Conservation (phyloP, 35 echinoderm and acorn worm species). For the Ophioderma brevispina region DNA sequence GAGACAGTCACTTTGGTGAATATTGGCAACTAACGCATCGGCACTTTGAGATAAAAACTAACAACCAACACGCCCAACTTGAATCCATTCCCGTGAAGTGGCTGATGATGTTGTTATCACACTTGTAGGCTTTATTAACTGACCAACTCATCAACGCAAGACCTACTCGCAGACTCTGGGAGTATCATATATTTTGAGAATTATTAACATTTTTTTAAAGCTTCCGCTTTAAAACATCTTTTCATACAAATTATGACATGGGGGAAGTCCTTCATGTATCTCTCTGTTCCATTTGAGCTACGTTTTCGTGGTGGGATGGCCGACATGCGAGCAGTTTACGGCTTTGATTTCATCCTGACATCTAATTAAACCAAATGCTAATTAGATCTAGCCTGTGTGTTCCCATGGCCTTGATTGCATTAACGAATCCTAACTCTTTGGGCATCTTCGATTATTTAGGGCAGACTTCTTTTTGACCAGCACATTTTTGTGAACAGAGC, state of each 20-base stretch:
- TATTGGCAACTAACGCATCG: too few species aligned
- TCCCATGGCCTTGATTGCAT: neutral
- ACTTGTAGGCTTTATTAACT: neutral
- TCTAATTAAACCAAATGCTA: neutral
- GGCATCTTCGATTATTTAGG: too few species aligned
- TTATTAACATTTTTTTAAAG: slow-evolving; percentile 16
- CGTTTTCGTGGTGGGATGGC: neutral
- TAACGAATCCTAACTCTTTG: too few species aligned
- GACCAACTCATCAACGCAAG: neutral
- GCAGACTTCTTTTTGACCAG: too few species aligned
- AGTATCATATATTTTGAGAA: neutral
- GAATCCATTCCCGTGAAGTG: neutral
- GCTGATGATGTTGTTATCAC: neutral
- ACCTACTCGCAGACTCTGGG: neutral
- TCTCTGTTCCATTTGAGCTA: neutral
- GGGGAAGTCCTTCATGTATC: neutral
- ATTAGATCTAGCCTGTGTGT: neutral
- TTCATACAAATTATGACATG: neutral
- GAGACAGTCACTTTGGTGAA: too few species aligned
- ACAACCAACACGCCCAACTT: too few species aligned
- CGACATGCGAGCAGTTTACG: neutral
- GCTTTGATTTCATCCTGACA: neutral
- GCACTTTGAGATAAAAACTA: too few species aligned
- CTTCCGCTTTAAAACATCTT: neutral
- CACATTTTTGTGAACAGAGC: too few species aligned